phyloP scores from a whole-genome alignment of 2,797 vertebrate genomes.

The Myiotriccus ornatus region DNA sequence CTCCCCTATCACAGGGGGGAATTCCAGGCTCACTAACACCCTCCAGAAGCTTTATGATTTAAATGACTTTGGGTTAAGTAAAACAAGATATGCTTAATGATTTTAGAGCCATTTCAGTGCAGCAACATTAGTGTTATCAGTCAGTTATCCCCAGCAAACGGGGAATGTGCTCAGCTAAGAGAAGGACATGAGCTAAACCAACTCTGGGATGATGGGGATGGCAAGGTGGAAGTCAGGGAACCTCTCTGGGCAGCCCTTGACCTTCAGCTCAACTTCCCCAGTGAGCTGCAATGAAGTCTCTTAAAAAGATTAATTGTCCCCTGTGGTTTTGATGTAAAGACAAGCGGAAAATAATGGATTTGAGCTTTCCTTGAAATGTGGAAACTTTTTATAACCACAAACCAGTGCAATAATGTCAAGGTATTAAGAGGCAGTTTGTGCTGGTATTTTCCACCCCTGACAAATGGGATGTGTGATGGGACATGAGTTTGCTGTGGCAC shows the following conservation, averaged over 20 bases:
- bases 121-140: neutral
- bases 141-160: neutral
- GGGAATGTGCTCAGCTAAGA: neutral
- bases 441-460: neutral
- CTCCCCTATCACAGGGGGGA: neutral
- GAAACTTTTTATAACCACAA: neutral
- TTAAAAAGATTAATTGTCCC: neutral
- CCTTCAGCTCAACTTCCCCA: neutral
- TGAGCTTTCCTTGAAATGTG: neutral
- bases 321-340: neutral
- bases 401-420: fast-evolving
- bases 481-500: neutral
- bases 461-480: neutral
- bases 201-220: neutral
- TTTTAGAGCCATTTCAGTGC: neutral
- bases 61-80: constrained; percentile 7
- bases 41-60: neutral
- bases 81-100: constrained; percentile 20
- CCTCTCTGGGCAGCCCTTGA: neutral
- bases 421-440: neutral
- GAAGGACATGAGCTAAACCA: neutral
- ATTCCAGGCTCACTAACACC: neutral
- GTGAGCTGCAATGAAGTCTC: neutral
- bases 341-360: neutral
- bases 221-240: neutral